Evolutionary conservation across 2,888 invertebrate species (phyloP).

Genomic region (Ichneumoninae sp.): DNA sequence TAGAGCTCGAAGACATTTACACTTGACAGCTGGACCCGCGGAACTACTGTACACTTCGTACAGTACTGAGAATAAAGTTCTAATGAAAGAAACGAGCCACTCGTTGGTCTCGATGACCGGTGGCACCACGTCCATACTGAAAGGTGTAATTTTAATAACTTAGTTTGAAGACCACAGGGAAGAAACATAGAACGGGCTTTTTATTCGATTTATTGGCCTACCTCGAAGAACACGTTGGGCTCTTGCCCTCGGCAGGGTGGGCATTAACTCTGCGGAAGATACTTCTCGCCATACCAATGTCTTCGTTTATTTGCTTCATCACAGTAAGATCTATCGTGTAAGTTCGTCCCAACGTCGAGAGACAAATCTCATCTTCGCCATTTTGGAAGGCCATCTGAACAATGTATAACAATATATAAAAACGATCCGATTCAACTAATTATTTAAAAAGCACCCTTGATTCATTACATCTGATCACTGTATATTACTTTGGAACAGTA

Average conservation of each 20-base stretch:
- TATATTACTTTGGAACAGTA: too few species aligned
- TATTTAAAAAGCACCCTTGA: not conserved
- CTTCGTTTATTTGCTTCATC: slow-evolving; percentile 99
- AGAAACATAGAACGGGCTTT: slow-evolving; percentile 3
- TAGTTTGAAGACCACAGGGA: not conserved
- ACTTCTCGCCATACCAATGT: slow-evolving; percentile 96
- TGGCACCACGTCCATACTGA: slow-evolving; percentile 82
- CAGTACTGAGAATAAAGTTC: slow-evolving; percentile 95
- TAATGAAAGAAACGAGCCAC: slow-evolving; percentile 86
- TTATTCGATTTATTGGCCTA: slow-evolving; percentile 57
- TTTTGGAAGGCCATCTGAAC: slow-evolving; percentile 92
- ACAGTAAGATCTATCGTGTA: slow-evolving; percentile 98
- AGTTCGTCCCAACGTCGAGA: slow-evolving; percentile 96
- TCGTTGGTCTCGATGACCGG: slow-evolving; percentile 83
- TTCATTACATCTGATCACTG: not conserved
- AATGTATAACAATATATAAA: slow-evolving; percentile 32
- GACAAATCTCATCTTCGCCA: slow-evolving; percentile 97
- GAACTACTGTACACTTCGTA: slow-evolving; percentile 99
- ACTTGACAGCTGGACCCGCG: slow-evolving; percentile 98
- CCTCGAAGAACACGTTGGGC: slow-evolving; percentile 82
- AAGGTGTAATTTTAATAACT: slow-evolving; percentile 60
- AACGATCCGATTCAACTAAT: not conserved
- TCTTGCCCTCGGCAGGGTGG: slow-evolving; percentile 85
- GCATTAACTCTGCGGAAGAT: slow-evolving; percentile 93
- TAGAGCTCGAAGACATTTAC: slow-evolving; percentile 97